Base-by-base conservation (phyloP, 35 echinoderm and acorn worm genomes). In the Antedon bifida region DNA sequence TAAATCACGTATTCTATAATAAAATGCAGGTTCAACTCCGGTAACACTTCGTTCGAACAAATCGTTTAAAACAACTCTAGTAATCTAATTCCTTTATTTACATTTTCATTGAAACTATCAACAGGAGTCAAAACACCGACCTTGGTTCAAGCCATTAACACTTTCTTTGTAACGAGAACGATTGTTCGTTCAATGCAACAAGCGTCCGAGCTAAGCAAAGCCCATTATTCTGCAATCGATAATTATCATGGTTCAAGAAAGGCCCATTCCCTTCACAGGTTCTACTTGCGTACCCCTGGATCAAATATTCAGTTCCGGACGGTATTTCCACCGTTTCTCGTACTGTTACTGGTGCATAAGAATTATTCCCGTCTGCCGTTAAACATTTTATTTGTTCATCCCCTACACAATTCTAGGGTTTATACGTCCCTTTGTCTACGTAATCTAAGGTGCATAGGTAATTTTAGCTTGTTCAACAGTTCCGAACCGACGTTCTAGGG, bases 101-200 rank as follows among this genome's bases (percentile, higher is more conserved):
- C 35, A 33, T 16, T 11, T 16, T 73, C 33, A 34, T 74, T 55
- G 29, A 35, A 19, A 0, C 7, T 55, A 12, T 77, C 75, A 8
- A 89, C 74, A n/a, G 79, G 74, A 16, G 30, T 34, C 9, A 89
- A 86, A 5, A 36, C 34, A 0, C 64, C 81, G 7, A 79, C 35
- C 5, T 85, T 26, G 38, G 87, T 84, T 34, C 75, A 36, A 31
- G 0, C 77, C 28, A 0, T 81, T 36, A 89, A 16, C 19, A 36
- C 21, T 36, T 36, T 78, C 13, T 74, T 32, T 39, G 34, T 28
- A 88, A 64, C 51, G 23, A 21, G 19, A 64, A 12, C 26, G 5
- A 2, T 16, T 26, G 51, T 64, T 26, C 19, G 9, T 64, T 64
- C 2, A 1, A 2, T 23, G 3, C 51, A 8, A 64, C 51, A 2